Conservation (phyloP, 2,113 vertebrate genomes). For the Mus spicilegus region DNA sequence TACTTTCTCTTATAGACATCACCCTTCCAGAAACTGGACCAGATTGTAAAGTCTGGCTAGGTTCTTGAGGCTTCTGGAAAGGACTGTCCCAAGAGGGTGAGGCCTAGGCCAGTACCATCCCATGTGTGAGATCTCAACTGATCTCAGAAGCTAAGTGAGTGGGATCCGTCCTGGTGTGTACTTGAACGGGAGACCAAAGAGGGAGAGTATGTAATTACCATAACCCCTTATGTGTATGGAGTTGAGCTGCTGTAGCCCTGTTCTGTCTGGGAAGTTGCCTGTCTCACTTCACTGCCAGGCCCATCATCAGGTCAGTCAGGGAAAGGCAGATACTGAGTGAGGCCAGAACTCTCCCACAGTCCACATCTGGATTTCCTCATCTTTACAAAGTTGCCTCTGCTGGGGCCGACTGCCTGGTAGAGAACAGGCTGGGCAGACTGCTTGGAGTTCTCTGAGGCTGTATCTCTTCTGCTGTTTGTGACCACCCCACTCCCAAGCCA, state of each 20-base stretch:
- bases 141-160: background rate
- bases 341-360: background rate
- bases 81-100: background rate
- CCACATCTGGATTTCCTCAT: background rate
- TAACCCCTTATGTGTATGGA: conserved; percentile 29
- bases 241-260: background rate
- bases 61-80: background rate
- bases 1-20: background rate
- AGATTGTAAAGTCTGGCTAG: conserved; percentile 8
- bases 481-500: background rate
- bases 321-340: background rate
- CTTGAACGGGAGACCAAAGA: background rate
- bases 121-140: background rate
- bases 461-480: background rate
- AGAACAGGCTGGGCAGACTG: background rate
- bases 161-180: background rate
- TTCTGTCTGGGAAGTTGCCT: background rate
- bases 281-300: background rate
- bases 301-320: background rate
- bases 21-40: conserved; percentile 16
- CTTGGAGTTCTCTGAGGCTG: background rate
- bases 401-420: background rate
- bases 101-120: background rate
- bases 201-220: background rate
- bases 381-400: conserved; percentile 39